These are phyloP conservation scores for Steinernema khuongi DNA, from an alignment of 1,140 invertebrate genomes.

Conservation along the genomic window DNA sequence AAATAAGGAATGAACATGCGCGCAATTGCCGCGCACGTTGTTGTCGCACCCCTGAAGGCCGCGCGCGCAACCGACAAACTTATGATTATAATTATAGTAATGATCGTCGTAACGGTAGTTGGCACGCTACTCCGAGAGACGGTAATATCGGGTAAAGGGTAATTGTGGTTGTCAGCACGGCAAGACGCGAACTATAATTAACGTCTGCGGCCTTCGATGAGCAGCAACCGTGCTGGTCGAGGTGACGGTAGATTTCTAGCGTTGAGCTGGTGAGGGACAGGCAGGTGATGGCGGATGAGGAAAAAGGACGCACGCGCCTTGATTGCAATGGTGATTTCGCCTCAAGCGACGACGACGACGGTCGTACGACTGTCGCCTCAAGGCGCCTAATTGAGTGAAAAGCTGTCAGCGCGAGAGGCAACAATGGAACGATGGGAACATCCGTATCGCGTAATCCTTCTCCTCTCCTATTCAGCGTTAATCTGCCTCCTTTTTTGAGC, in stretches of 20 bases:
- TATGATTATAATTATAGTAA: conserved; percentile 5
- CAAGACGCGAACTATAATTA: conserved; percentile 9
- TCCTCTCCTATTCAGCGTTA: neutral
- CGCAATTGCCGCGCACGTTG: neutral
- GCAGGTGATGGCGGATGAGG: neutral
- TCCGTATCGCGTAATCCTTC: conserved; percentile 2
- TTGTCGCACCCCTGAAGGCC: neutral
- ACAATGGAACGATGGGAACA: conserved; percentile 3
- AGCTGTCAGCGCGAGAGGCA: neutral
- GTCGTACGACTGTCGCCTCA: conserved; percentile 1
- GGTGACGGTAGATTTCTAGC: no score
- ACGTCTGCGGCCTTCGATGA: neutral
- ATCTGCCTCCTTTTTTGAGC: neutral
- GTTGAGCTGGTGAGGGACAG: neutral
- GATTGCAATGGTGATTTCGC: neutral
- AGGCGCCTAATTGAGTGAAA: conserved; percentile 15
- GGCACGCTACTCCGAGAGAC: neutral
- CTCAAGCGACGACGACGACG: neutral
- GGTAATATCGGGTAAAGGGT: conserved; percentile 10
- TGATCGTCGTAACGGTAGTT: conserved; percentile 16
- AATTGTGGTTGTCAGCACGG: conserved; percentile 11
- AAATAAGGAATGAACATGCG: conserved; percentile 10
- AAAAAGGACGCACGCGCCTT: neutral
- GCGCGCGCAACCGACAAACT: neutral
- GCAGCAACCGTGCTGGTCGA: no score